Base-by-base conservation (phyloP, 2,888 invertebrate genomes). In the Callinectes sapidus region DNA sequence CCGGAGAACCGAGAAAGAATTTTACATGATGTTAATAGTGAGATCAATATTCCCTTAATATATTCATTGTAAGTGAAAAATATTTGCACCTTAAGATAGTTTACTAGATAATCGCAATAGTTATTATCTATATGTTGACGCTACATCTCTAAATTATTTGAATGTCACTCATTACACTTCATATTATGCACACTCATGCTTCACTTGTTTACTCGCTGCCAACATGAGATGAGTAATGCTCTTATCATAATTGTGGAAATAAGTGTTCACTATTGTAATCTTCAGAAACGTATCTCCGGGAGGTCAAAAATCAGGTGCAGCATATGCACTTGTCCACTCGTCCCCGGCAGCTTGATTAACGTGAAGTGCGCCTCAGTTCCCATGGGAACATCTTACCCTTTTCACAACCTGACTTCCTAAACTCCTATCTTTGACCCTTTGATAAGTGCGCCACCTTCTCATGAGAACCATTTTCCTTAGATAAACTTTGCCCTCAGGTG, bases 391-490 rank as follows among this genome's bases (percentile, higher is more conserved):
- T 35, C 35, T 35, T 35, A 35, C 35, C 35, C 81, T 32, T 71
- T 35, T 35, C 32, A 81, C 81, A 81, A 81, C 32, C 10, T 81
- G 16, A 35, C 35, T 81, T 81, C 81, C 81, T 81, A 35, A 14
- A 35, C 81, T 14, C 81, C 32, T 81, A 81, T 81, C 81, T 81
- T 5, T 35, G 81, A 8, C 32, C 35, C 81, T 32, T 28, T 35
- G 81, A 81, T 81, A 81, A 81, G 81, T 10, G 32, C 32, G 81
- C 32, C 35, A 35, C 32, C 81, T 16, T 81, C 23, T 81, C 81
- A 81, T 81, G 81, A 81, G 81, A 81, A 81, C 81, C 81, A 35
- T 81, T 32, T 1, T 71, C 71, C 71, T n/a, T 28, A 71, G 71
- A 28, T n/a, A 28, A 71, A 81, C 32, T 81, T 16, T 35, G 35